These are phyloP conservation scores for Macrochelys suwanniensis DNA, from an alignment of 2,797 vertebrate species.

Conservation along the genomic window DNA sequence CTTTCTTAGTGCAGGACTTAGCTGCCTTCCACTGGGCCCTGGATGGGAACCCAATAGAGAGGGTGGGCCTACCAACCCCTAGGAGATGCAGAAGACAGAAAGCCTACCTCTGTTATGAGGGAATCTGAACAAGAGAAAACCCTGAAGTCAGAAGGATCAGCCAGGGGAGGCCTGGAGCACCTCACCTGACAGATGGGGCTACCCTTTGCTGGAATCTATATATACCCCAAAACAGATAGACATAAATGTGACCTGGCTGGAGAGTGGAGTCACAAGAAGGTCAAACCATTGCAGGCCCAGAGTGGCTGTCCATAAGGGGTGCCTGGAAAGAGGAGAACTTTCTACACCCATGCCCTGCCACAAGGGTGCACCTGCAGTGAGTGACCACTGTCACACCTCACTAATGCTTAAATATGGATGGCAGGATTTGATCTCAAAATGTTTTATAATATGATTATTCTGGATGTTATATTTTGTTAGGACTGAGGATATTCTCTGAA, in stretches of 20 bases:
- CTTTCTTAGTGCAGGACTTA: background rate
- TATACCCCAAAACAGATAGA: background rate
- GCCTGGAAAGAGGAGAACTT: background rate
- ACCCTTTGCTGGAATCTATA: background rate
- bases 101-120: background rate
- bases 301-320: background rate
- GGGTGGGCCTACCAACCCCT: background rate
- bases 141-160: background rate
- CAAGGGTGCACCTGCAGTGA: background rate
- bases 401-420: background rate
- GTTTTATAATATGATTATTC: conserved; percentile 2
- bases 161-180: background rate
- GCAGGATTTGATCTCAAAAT: background rate
- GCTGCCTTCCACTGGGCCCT: background rate
- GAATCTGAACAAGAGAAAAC: background rate
- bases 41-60: background rate
- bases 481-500: background rate
- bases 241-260: background rate
- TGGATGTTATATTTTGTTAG: background rate
- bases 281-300: background rate
- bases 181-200: background rate
- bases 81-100: background rate
- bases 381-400: background rate
- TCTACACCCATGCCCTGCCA: background rate
- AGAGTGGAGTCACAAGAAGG: background rate